Conservation (phyloP, 2,797 vertebrate genomes). For the Takifugu ocellatus region DNA sequence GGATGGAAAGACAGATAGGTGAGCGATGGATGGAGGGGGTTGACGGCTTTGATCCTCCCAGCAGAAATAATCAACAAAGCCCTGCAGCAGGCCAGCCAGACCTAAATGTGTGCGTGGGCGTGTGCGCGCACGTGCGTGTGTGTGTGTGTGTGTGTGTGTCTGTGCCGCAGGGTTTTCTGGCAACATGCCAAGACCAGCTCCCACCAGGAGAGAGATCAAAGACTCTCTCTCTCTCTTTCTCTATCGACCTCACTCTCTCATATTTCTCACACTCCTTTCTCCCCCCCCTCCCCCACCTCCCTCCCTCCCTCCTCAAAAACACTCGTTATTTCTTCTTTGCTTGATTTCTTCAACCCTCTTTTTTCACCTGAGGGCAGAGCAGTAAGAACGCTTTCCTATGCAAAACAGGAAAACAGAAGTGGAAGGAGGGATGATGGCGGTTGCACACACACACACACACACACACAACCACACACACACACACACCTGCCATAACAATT, state of each 20-base stretch:
- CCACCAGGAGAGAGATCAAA: slow-evolving; percentile 78
- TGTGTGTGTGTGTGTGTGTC: slow-evolving; percentile 25
- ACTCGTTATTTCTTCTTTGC: slow-evolving; percentile 33
- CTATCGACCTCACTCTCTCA: slow-evolving; percentile 35
- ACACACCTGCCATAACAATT: slow-evolving; percentile 2
- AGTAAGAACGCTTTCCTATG: slow-evolving; percentile 34
- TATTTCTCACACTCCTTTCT: slow-evolving; percentile 41
- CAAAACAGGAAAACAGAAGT: slow-evolving; percentile 20
- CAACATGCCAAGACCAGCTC: slow-evolving; percentile 63
- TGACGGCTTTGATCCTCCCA: slow-evolving; percentile 75
- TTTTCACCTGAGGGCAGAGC: slow-evolving; percentile 24
- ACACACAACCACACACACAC: slow-evolving; percentile 6
- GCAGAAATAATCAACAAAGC: slow-evolving; percentile 83
- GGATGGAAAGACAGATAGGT: slow-evolving; percentile 22
- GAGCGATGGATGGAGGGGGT: slow-evolving; percentile 30
- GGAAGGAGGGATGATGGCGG: slow-evolving; percentile 1
- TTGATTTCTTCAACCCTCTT: slow-evolving; percentile 24
- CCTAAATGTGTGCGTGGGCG: slow-evolving; percentile 39
- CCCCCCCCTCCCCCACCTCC: not conserved
- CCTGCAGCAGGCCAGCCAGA: slow-evolving; percentile 53
- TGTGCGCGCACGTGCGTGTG: slow-evolving; percentile 23
- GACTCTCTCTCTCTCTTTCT: slow-evolving; percentile 39
- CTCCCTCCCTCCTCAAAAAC: slow-evolving; percentile 22
- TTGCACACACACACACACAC: slow-evolving; percentile 10
- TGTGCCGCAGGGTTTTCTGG: slow-evolving; percentile 58